Base-by-base conservation (phyloP, 1,140 invertebrate genomes). In the Pteromalus puparum region DNA sequence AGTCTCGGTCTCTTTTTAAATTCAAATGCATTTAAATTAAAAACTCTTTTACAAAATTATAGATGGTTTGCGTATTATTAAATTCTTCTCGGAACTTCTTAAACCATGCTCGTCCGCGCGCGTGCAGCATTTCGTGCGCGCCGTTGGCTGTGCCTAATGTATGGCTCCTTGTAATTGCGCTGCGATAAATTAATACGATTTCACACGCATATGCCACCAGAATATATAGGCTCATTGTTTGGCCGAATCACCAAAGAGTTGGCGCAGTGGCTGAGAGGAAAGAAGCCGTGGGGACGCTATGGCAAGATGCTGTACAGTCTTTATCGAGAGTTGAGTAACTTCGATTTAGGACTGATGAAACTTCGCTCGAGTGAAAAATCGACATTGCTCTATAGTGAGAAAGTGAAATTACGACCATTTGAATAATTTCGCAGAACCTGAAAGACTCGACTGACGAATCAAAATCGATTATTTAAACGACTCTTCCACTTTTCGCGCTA, bases 131-230 rank as follows among this genome's bases (percentile, higher is more conserved):
- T 46, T 48, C 82, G 61, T 68, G 65, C 24, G 46, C 26, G 21
- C 46, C 61, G 72, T 61, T n/a, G 61, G 81, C 73, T 61, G n/a
- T 65, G n/a, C 84, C 85, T 90, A 90, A 90, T 90, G 89, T 90
- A 90, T 89, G 87, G 88, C 89, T 90, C 87, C 88, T 91, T 91
- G 90, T 91, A 91, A 91, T 91, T 91, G 89, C 90, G 84, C 87
- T 74, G 86, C 90, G 88, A 91, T 91, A 91, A 91, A 91, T 91
- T 91, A 91, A 91, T 91, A 90, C 88, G 88, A 91, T 91, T 91
- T 91, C 90, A 89, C 90, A 91, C 90, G 90, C 90, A 91, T 91
- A 87, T 91, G 90, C 89, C 89, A 87, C 90, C 83, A 90, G 87
- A 87, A 91, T 90, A 90, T 91, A 90, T 90, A 90, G 90, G 76